Percentiles rank a stretch among this genome's conserved stretches.
Conservation (phyloP, 1,140 invertebrate genomes). For the Alviniconcha marisindica region DNA sequence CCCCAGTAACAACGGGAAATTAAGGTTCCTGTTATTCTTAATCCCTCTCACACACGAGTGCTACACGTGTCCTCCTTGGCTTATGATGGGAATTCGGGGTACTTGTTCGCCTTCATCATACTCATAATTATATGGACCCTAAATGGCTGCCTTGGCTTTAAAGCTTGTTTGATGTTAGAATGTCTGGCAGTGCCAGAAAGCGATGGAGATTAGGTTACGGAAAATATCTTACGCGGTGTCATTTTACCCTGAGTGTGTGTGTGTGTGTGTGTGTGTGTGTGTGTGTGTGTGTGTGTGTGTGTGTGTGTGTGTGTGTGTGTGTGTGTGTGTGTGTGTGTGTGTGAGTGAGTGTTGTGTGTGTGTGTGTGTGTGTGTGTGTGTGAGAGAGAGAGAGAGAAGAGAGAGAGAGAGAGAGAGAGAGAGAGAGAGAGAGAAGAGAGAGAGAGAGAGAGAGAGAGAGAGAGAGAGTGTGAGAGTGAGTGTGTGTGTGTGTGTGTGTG, state of each 20-base stretch:
- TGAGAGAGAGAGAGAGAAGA: neutral
- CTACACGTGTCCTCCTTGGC: neutral
- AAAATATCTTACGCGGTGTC: no score
- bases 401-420: neutral
- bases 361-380: slow-evolving; percentile 19
- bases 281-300: neutral
- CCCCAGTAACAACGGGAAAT: neutral
- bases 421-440: neutral
- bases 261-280: neutral
- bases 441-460: neutral
- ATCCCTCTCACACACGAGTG: neutral
- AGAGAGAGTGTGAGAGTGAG: neutral
- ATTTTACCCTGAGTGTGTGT: neutral
- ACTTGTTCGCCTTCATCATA: no score
- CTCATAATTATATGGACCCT: no score
- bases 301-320: neutral
- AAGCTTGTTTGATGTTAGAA: no score
- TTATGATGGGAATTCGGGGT: no score
- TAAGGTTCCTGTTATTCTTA: neutral
- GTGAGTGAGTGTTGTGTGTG: neutral
- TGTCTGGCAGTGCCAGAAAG: no score
- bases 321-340: neutral
- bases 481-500: neutral
- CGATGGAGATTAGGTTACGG: no score
- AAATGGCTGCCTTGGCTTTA: no score